These are phyloP conservation scores for Cottoperca gobio DNA, from an alignment of 2,797 vertebrate species.

Conservation along the genomic window DNA sequence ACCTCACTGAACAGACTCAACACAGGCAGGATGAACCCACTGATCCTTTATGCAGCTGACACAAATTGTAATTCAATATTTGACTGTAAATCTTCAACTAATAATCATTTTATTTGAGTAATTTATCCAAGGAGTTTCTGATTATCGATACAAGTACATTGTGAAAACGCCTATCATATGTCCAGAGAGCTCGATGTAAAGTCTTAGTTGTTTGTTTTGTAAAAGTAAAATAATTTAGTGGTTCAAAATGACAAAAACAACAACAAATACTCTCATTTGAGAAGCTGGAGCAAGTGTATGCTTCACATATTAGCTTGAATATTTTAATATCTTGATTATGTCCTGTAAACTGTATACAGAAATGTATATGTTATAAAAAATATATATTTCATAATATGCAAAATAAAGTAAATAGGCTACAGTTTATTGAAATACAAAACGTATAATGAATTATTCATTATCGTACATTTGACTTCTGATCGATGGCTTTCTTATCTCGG, in stretches of 20 bases:
- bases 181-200: neutral
- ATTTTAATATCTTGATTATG: neutral
- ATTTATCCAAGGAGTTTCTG: too few relatives aligned
- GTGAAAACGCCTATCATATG: neutral
- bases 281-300: neutral
- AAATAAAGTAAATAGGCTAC: neutral
- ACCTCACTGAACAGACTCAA: neutral
- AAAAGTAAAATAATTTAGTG: neutral
- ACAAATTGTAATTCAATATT: neutral
- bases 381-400: neutral
- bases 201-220: neutral
- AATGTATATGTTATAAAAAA: neutral
- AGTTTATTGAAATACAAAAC: neutral
- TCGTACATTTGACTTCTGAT: neutral
- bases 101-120: too few relatives aligned
- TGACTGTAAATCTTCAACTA: neutral
- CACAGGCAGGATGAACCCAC: conserved; percentile 12
- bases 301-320: neutral
- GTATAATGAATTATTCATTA: neutral
- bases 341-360: neutral
- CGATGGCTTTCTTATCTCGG: neutral
- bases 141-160: too few relatives aligned
- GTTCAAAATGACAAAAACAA: neutral
- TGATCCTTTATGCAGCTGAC: too few relatives aligned
- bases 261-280: neutral